phyloP scores from a whole-genome alignment of 2,113 vertebrate genomes.

The Illadopsis cleaveri region DNA sequence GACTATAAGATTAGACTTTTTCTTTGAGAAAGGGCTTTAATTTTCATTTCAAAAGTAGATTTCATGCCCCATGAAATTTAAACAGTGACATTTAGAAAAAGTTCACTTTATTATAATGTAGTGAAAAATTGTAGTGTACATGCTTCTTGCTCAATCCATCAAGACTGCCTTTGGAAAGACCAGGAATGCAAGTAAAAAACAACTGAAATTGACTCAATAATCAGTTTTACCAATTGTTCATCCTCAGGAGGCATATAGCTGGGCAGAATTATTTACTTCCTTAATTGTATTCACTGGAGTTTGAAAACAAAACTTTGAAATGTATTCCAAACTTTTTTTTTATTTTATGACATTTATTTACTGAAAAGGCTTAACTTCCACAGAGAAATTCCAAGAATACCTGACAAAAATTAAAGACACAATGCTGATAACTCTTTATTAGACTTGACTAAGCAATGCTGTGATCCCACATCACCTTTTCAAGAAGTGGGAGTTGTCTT shows the following conservation, averaged over 20 bases:
- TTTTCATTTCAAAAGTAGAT: constrained; percentile 76
- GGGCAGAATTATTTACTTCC: constrained; percentile 43
- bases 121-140: constrained; percentile 66
- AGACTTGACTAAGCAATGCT: background rate
- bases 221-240: constrained; percentile 18
- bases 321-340: background rate
- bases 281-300: background rate
- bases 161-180: constrained; percentile 44
- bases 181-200: constrained; percentile 38
- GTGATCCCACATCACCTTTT: background rate
- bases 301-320: constrained; percentile 25
- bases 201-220: background rate
- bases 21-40: constrained; percentile 71
- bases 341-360: background rate
- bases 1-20: constrained; percentile 66
- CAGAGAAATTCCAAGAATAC: background rate
- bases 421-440: background rate
- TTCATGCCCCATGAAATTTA: constrained; percentile 75
- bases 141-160: constrained; percentile 52
- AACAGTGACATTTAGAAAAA: constrained; percentile 77
- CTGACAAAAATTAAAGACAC: background rate
- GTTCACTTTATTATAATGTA: constrained; percentile 69
- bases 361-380: background rate
- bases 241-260: constrained; percentile 5
- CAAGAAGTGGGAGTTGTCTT: background rate